These are phyloP conservation scores for Fistularia commersonii DNA, from an alignment of 2,797 vertebrate species.

Conservation along the genomic window DNA sequence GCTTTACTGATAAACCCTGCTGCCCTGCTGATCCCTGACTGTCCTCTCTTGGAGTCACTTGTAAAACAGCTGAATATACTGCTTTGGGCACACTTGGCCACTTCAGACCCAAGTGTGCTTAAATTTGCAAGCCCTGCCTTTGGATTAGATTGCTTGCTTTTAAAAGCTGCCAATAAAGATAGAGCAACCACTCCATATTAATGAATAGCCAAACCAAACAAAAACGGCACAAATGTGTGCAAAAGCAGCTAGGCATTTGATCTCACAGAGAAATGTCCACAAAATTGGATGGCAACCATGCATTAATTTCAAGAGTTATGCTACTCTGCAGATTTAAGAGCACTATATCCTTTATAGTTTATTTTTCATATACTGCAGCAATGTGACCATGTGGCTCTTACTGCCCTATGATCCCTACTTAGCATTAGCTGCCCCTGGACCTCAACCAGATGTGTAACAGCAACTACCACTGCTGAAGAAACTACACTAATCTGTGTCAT, in stretches of 20 bases:
- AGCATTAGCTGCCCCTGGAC: slow-evolving; percentile 22
- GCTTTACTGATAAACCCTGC: slow-evolving; percentile 59
- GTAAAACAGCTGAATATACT: slow-evolving; percentile 61
- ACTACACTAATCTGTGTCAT: background rate
- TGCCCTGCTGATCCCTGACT: slow-evolving; percentile 48
- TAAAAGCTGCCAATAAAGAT: slow-evolving; percentile 30
- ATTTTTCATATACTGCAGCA: too few relatives aligned
- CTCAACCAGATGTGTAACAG: slow-evolving; percentile 30
- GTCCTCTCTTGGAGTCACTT: slow-evolving; percentile 25
- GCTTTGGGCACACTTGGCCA: slow-evolving; percentile 35
- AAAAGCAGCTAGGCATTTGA: background rate
- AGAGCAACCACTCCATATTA: slow-evolving; percentile 12
- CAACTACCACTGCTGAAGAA: slow-evolving; percentile 9
- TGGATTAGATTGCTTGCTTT: slow-evolving; percentile 23
- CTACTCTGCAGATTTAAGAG: slow-evolving; percentile 7
- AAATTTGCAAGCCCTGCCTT: slow-evolving; percentile 39
- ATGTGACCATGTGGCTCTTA: slow-evolving; percentile 22
- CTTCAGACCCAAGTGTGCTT: slow-evolving; percentile 47
- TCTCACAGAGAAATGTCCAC: slow-evolving; percentile 1
- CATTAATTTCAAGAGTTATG: slow-evolving; percentile 2
- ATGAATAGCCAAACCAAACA: slow-evolving; percentile 8
- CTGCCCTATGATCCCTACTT: slow-evolving; percentile 32
- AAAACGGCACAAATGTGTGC: slow-evolving; percentile 1
- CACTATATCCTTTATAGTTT: background rate
- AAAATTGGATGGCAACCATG: background rate